phyloP scores from a whole-genome alignment of 2,113 vertebrate species.

The Indicator indicator region DNA sequence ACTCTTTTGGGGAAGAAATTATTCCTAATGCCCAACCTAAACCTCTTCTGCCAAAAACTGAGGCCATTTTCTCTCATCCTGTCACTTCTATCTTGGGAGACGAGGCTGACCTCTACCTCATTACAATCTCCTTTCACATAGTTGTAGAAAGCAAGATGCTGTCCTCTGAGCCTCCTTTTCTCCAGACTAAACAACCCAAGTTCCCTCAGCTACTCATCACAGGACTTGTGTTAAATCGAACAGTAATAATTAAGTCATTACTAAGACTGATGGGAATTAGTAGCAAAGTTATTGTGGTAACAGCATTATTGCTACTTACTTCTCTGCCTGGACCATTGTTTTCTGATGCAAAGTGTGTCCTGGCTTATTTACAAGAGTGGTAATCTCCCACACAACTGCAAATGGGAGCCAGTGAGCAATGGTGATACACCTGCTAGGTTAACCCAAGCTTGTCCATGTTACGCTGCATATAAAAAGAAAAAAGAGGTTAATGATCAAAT shows the following conservation, averaged over 20 bases:
- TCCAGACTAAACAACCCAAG: no score
- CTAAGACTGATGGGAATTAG: constrained; percentile 40
- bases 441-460: neutral
- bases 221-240: neutral
- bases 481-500: neutral
- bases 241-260: constrained; percentile 45
- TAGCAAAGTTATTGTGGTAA: constrained; percentile 52
- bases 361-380: constrained; percentile 10
- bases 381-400: neutral
- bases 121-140: no score
- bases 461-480: neutral
- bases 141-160: no score
- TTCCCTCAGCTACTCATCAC: no score
- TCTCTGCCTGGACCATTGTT: constrained; percentile 41
- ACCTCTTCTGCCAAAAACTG: no score
- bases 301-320: constrained; percentile 53
- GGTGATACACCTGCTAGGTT: neutral
- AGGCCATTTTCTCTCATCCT: no score
- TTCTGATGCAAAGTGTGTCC: constrained; percentile 54
- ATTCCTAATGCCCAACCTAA: no score
- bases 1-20: no score
- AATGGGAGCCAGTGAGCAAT: neutral
- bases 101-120: no score
- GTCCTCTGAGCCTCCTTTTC: no score
- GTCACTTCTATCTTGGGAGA: no score